Evolutionary conservation across 92 coral and sea anemone species (phyloP), one percentile per base, ranked within the genome.

Genomic region (Chrysogorgia sp.): DNA sequence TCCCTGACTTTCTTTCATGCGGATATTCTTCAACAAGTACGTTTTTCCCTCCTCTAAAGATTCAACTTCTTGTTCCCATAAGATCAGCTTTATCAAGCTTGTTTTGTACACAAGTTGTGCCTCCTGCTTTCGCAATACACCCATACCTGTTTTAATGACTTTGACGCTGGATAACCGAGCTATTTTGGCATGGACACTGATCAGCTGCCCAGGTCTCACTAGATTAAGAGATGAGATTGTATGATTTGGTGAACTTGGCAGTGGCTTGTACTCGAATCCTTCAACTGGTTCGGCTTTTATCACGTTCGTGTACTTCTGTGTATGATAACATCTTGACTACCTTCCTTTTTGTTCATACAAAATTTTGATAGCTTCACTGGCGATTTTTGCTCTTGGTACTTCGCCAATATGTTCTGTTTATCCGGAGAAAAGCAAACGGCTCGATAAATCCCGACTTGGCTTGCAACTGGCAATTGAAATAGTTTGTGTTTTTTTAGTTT

Each of bases 391-490:
- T 43, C 50, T 43, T 43, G 50, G 50, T 43, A 43, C 17, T 43
- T 43, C 50, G 9, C 50, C 10, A 43, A 43, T 8, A 43, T 43
- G 17, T 9, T 43, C 9, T 17, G 50, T 17, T 43, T 43, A 8
- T 43, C 50, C 17, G 50, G 50, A 17, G 50, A 43, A 43, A 43
- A 43, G 50, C 50, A 43, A 43, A 43, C 50, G 50, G 50, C 50
- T 17, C 50, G 9, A 8, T 17, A 17, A 43, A 43, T 17, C 10
- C 50, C 50, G 17, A 9, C 17, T 17, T 43, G 50, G 50, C 9
- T 43, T 43, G 50, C 9, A 43, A 17, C 50, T 43, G 50, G 17
- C 50, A 43, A 17, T 43, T 17, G 17, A 43, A 43, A 43, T 43
- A 43, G 9, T 9, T 17, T 43, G 17, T 17, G 50, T 43, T 43